These are phyloP conservation scores for Argyrosomus japonicus DNA, from an alignment of 2,113 vertebrate genomes.

Conservation along the genomic window DNA sequence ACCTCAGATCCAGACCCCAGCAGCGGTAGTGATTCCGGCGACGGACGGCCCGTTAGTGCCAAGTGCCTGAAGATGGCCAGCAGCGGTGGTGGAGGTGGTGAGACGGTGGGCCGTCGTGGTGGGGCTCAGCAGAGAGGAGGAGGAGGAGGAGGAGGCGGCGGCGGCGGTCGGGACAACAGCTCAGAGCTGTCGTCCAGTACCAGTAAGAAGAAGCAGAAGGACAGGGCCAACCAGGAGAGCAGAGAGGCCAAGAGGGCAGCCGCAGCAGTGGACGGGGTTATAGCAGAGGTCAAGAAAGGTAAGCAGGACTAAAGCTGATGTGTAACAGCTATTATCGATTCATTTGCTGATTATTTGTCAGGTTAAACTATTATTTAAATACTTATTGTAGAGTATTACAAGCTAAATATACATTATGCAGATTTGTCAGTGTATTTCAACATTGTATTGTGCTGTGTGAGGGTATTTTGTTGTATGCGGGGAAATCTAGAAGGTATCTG, in stretches of 20 bases:
- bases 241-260: slow-evolving; percentile 89
- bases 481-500: neutral
- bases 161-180: slow-evolving; percentile 79
- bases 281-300: slow-evolving; percentile 85
- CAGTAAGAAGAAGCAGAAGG: slow-evolving; percentile 98
- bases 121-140: slow-evolving; percentile 83
- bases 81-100: slow-evolving; percentile 63
- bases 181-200: slow-evolving; percentile 86
- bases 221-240: slow-evolving; percentile 95
- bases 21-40: slow-evolving; percentile 88
- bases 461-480: neutral
- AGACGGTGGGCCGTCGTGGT: slow-evolving; percentile 60
- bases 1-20: slow-evolving; percentile 98
- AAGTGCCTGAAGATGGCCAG: slow-evolving; percentile 94
- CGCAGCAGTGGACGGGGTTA: slow-evolving; percentile 49
- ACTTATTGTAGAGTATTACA: neutral
- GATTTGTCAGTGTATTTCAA: too few relatives aligned
- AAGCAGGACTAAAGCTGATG: slow-evolving; percentile 9
- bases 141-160: too few relatives aligned
- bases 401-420: neutral
- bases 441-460: neutral
- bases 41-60: slow-evolving; percentile 90
- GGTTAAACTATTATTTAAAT: neutral
- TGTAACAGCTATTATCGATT: neutral
- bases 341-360: neutral